These are phyloP conservation scores for Sycobia sp. DNA, from an alignment of 1,140 invertebrate species.

Conservation along the genomic window DNA sequence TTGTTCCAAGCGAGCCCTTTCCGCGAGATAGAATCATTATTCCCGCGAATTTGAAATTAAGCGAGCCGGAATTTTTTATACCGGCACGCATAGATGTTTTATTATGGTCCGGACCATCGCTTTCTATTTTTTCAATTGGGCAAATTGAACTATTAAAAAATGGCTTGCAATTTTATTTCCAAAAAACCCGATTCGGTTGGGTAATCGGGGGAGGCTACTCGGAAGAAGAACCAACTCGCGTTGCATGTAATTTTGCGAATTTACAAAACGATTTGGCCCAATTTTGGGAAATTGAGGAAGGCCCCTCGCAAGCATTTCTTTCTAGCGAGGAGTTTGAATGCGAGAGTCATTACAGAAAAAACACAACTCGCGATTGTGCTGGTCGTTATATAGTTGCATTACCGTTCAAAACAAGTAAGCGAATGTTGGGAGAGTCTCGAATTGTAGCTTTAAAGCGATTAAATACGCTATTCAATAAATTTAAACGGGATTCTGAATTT, in stretches of 20 bases:
- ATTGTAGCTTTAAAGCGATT: not conserved
- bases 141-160: slow-evolving; percentile 31
- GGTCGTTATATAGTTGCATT: not conserved
- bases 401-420: not conserved
- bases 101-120: slow-evolving; percentile 30
- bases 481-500: not conserved
- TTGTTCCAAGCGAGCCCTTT: slow-evolving; percentile 30
- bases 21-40: slow-evolving; percentile 26
- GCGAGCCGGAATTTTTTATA: slow-evolving; percentile 38
- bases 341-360: too few species aligned
- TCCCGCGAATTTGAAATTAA: slow-evolving; percentile 33
- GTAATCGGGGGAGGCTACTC: too few species aligned
- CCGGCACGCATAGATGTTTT: slow-evolving; percentile 35
- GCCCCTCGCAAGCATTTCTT: not conserved
- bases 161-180: not conserved
- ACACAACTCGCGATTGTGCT: not conserved
- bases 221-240: too few species aligned
- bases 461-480: too few species aligned
- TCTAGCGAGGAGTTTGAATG: not conserved
- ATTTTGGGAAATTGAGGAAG: not conserved
- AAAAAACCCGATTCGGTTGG: not conserved
- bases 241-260: not conserved
- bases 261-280: too few species aligned
- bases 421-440: not conserved
- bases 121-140: slow-evolving; percentile 36